Conservation (phyloP, 1,140 invertebrate species). For the Drosophila auraria region DNA sequence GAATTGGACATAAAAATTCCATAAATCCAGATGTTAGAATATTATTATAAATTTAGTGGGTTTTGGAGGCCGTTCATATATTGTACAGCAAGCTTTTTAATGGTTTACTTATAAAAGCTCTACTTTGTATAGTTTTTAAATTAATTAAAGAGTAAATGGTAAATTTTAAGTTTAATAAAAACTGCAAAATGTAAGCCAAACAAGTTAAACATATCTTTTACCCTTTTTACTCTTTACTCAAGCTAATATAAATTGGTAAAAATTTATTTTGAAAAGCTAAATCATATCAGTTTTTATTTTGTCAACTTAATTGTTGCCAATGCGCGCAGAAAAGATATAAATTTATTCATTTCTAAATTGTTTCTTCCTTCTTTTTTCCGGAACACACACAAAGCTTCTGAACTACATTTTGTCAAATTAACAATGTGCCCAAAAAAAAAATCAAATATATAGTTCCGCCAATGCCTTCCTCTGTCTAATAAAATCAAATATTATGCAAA, state of each 20-base stretch:
- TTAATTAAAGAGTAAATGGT: background rate
- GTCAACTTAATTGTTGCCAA: too few relatives aligned
- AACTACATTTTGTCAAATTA: slow-evolving; percentile 43
- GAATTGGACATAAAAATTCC: slow-evolving; percentile 3
- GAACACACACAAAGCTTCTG: slow-evolving; percentile 3
- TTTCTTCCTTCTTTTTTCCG: too few relatives aligned
- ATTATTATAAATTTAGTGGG: slow-evolving; percentile 11
- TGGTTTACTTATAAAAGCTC: background rate
- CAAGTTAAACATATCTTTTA: too few relatives aligned
- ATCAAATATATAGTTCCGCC: slow-evolving; percentile 28
- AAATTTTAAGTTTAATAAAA: background rate
- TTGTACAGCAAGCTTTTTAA: background rate
- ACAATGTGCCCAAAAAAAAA: slow-evolving; percentile 27
- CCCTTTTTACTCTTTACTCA: too few relatives aligned
- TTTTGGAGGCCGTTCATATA: background rate
- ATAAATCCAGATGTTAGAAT: slow-evolving; percentile 11
- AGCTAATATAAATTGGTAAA: too few relatives aligned
- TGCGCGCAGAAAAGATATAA: background rate
- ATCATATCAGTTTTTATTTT: too few relatives aligned
- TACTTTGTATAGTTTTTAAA: background rate
- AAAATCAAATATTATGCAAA: slow-evolving; percentile 80
- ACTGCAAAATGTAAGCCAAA: too few relatives aligned
- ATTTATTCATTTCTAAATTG: background rate
- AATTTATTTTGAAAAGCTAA: too few relatives aligned
- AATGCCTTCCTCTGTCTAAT: slow-evolving; percentile 50